These are phyloP conservation scores for Falco berigora DNA, from an alignment of 2,797 vertebrate genomes.

Conservation along the genomic window DNA sequence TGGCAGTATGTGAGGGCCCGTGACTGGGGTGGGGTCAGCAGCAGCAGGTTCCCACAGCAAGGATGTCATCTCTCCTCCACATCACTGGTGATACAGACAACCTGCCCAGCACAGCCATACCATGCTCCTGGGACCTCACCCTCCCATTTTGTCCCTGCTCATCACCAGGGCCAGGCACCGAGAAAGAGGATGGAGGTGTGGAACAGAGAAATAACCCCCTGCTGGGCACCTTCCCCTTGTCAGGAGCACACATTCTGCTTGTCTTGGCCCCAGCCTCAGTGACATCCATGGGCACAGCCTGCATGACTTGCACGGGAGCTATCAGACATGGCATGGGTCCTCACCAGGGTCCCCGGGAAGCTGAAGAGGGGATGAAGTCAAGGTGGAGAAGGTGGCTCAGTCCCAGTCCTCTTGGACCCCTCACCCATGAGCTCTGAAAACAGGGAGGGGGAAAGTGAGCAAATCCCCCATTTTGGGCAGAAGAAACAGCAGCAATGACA, in stretches of 20 bases:
- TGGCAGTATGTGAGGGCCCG: accelerated
- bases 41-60: background rate
- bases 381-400: background rate
- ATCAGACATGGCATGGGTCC: accelerated
- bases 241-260: background rate
- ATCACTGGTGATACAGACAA: background rate
- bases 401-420: background rate
- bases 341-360: background rate
- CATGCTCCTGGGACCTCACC: background rate
- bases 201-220: background rate
- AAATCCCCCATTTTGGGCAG: background rate
- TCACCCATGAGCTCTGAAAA: background rate
- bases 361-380: background rate
- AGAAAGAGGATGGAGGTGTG: background rate
- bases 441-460: background rate
- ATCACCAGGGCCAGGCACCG: background rate
- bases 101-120: background rate
- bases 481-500: background rate
- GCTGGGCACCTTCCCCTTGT: background rate
- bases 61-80: accelerated
- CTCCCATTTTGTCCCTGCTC: background rate
- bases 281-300: background rate
- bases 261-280: background rate
- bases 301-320: accelerated
- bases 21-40: background rate